Conservation (phyloP, 2,888 invertebrate genomes). For the Yponomeuta malinellus region DNA sequence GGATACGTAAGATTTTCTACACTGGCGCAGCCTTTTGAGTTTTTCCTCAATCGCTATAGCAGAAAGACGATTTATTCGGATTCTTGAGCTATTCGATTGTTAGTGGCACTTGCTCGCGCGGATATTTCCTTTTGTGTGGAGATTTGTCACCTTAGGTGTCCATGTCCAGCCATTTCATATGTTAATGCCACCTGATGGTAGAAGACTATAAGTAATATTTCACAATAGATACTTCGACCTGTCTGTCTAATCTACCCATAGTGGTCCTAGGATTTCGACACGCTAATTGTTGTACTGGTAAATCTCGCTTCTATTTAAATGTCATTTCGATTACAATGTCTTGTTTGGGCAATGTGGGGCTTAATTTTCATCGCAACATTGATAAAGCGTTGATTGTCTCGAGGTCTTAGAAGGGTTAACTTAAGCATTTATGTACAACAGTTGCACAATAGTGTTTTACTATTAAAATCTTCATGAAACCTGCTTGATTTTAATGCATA, state of each 20-base stretch:
- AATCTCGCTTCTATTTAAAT: slow-evolving; percentile 1
- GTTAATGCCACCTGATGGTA: neutral
- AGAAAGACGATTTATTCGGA: slow-evolving; percentile 25
- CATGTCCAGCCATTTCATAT: neutral
- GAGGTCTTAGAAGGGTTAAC: slow-evolving; percentile 1
- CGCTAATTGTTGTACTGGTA: neutral
- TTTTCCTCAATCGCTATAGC: too few relatives aligned
- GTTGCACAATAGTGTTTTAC: neutral
- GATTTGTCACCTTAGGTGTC: slow-evolving; percentile 27
- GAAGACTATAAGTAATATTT: neutral
- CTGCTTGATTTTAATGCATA: neutral
- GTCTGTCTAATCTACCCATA: neutral
- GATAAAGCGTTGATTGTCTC: neutral
- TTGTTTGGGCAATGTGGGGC: neutral
- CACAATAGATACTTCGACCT: neutral
- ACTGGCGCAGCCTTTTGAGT: too few relatives aligned
- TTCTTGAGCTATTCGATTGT: slow-evolving; percentile 23
- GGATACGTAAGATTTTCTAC: too few relatives aligned
- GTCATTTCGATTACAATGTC: neutral
- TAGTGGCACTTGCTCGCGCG: slow-evolving; percentile 20
- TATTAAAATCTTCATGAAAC: neutral
- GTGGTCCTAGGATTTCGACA: neutral
- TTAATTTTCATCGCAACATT: neutral
- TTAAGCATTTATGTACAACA: neutral
- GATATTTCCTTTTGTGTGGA: slow-evolving; percentile 34